Conservation (phyloP, 2,113 vertebrate species). For the Paracanthobrama guichenoti region DNA sequence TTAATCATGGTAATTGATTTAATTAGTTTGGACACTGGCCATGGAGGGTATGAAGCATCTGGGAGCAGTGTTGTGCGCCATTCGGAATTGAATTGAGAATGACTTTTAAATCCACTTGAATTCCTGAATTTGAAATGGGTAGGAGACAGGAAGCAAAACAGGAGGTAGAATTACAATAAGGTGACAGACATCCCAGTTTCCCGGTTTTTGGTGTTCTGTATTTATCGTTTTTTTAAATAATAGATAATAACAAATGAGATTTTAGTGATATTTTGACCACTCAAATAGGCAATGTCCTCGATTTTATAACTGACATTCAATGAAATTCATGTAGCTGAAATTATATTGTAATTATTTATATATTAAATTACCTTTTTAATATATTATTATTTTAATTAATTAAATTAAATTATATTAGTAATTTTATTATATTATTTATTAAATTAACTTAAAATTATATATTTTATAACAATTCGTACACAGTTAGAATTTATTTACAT, state of each 20-base stretch:
- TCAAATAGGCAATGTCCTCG: too few relatives aligned
- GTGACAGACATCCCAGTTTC: too few relatives aligned
- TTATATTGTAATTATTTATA: background rate
- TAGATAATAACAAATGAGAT: too few relatives aligned
- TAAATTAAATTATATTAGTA: too few relatives aligned
- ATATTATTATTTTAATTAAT: background rate
- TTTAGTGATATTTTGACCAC: too few relatives aligned
- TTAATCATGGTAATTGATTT: conserved; percentile 74
- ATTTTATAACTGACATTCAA: too few relatives aligned
- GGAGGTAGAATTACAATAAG: background rate
- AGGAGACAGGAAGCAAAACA: background rate
- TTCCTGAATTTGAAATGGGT: background rate
- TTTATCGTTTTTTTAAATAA: too few relatives aligned
- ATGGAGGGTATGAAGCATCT: conserved; percentile 45
- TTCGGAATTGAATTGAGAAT: conserved; percentile 12
- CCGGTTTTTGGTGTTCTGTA: too few relatives aligned
- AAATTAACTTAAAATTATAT: too few relatives aligned
- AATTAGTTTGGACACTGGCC: conserved; percentile 76
- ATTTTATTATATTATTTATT: too few relatives aligned
- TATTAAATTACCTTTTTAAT: background rate
- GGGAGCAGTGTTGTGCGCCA: background rate
- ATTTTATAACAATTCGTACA: too few relatives aligned
- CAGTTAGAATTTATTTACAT: too few relatives aligned
- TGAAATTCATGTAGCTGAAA: background rate
- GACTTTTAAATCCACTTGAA: conserved; percentile 4